Percentiles rank a stretch among this genome's conserved stretches.
phyloP scores from a whole-genome alignment of 2,797 vertebrate species.

The Pterois miles region DNA sequence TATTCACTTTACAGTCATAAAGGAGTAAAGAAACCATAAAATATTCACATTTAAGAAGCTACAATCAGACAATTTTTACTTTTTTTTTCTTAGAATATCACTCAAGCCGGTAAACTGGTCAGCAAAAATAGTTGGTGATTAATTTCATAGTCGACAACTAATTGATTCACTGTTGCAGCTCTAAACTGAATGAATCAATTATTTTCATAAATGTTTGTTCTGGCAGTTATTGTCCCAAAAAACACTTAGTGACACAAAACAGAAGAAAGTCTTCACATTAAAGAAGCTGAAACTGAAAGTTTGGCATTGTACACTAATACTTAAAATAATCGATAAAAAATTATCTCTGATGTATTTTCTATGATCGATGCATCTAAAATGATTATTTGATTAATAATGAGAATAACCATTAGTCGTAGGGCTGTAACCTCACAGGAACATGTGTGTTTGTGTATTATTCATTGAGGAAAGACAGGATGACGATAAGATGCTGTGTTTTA shows the following conservation, averaged over 20 bases:
- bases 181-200: not conserved
- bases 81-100: too few relatives aligned
- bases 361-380: not conserved
- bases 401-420: not conserved
- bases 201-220: not conserved
- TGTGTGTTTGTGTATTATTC: slow-evolving; percentile 24
- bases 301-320: not conserved
- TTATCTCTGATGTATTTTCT: rapidly evolving
- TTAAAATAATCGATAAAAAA: not conserved
- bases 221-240: not conserved
- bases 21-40: too few relatives aligned
- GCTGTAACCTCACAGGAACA: not conserved
- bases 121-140: too few relatives aligned
- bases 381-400: not conserved
- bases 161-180: too few relatives aligned
- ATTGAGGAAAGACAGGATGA: not conserved
- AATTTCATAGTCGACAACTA: too few relatives aligned
- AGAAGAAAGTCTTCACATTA: not conserved
- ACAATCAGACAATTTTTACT: too few relatives aligned
- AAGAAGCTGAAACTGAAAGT: not conserved
- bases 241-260: not conserved
- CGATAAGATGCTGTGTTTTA: slow-evolving; percentile 68
- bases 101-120: too few relatives aligned
- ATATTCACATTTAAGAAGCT: too few relatives aligned
- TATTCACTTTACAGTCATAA: too few relatives aligned